These are phyloP conservation scores for Camponotus floridanus DNA, from an alignment of 1,140 invertebrate genomes.

Conservation along the genomic window DNA sequence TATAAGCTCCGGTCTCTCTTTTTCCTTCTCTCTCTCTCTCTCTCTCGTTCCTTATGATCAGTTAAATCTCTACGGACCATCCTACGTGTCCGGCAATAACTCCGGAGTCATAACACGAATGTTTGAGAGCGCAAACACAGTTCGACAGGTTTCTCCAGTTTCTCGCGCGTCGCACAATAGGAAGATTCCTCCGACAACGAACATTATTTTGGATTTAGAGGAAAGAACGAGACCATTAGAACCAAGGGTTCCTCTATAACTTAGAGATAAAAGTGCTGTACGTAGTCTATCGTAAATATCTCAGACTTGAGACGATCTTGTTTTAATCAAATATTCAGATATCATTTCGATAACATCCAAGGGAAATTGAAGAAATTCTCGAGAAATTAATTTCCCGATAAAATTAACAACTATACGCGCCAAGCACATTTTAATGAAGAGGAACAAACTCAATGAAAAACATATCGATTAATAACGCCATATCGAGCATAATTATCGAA, in stretches of 20 bases:
- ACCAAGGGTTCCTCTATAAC: conserved; percentile 21
- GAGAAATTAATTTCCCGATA: too few species aligned
- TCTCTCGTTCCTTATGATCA: conserved; percentile 37
- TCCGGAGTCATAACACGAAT: conserved; percentile 51
- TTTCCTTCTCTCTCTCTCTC: neutral
- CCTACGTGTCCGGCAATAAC: conserved; percentile 59
- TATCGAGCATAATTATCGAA: conserved; percentile 53
- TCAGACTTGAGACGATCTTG: too few species aligned
- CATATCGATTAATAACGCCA: conserved; percentile 42
- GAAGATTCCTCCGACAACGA: conserved; percentile 53
- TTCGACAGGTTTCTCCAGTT: conserved; percentile 66
- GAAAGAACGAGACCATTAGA: conserved; percentile 32
- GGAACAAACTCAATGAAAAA: conserved; percentile 29
- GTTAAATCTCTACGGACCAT: conserved; percentile 55
- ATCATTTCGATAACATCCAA: too few species aligned
- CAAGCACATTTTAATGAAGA: neutral
- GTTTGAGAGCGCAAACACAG: conserved; percentile 48
- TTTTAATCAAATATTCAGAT: too few species aligned
- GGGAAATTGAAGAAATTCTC: too few species aligned
- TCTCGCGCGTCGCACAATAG: conserved; percentile 14
- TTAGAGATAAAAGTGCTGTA: conserved; percentile 33
- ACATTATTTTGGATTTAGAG: conserved; percentile 29
- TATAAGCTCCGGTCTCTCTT: conserved; percentile 47
- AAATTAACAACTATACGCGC: neutral
- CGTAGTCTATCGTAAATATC: neutral